Evolutionary conservation across 2,888 invertebrate genomes (phyloP), one percentile per base, ranked within the genome.

Genomic region (Macaria notata): DNA sequence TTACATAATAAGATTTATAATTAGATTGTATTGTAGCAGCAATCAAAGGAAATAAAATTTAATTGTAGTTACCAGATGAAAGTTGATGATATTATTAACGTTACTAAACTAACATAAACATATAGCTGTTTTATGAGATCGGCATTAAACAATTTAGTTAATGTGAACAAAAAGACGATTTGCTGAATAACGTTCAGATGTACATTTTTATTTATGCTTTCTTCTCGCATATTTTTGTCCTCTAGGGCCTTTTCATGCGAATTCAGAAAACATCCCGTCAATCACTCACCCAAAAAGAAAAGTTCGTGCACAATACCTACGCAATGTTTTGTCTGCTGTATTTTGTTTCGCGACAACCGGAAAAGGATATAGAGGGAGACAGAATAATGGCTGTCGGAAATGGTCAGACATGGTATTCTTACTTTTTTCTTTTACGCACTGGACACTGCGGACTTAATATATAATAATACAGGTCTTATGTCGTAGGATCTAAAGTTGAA

Each of bases 351-450:
- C 84, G 90, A 89, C 90, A 87, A 81, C 71, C 86, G 91, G 91
- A 91, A 91, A 78, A 86, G 91, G 91, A 91, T 86, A 87, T 88
- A 88, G 88, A 89, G 90, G 89, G 89, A 89, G 89, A 88, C 90
- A 83, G 90, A 91, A 91, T 91, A 91, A 91, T 90, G 86, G 91
- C 88, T 86, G 85, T 84, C 90, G 91, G 91, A 91, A 89, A 91
- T 89, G 91, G 91, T 91, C 91, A 91, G 90, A 89, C 90, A 88
- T 88, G 88, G 83, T 75, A 83, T 76, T 86, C 86, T 86, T 86
- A 78, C 76, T 86, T 89, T 87, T 88, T 88, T 86, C 76, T 86
- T 81, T 77, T 71, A 66, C 81, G 69, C 72, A 61, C 86, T 89
- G 90, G 87, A 86, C 90, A 83, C 78, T 74, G 83, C 81, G 80